A percentile compares a stretch with the other conserved stretches of the same genome.
These are phyloP conservation scores for Manduca sexta DNA, from an alignment of 1,140 invertebrate species.

Conservation along the genomic window DNA sequence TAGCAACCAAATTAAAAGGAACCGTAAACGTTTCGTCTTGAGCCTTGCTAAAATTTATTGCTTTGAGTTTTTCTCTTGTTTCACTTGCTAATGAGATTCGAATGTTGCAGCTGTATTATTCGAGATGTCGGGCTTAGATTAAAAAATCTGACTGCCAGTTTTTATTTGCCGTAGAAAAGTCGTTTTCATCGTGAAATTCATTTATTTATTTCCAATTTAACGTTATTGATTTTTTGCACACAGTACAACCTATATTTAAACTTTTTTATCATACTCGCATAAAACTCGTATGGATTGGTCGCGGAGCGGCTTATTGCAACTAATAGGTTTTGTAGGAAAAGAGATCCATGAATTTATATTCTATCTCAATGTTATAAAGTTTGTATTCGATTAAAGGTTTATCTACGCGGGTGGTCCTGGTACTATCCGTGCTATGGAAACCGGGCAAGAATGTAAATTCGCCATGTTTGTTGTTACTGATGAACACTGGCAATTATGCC, in stretches of 20 bases:
- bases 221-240: conserved; percentile 15
- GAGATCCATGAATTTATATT: conserved; percentile 34
- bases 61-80: conserved; percentile 61
- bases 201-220: conserved; percentile 20
- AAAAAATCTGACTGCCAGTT: conserved; percentile 37
- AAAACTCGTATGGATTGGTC: conserved; percentile 13
- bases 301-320: conserved; percentile 36
- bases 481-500: conserved; percentile 16
- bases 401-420: conserved; percentile 66
- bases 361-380: conserved; percentile 55
- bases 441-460: conserved; percentile 67
- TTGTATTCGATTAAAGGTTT: conserved; percentile 39
- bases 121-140: conserved; percentile 45
- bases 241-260: no score
- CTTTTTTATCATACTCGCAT: no score
- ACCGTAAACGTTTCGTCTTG: conserved; percentile 67
- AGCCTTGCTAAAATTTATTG: conserved; percentile 70
- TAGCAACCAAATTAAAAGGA: conserved; percentile 70
- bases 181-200: conserved; percentile 22
- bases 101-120: conserved; percentile 59
- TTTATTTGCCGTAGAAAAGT: conserved; percentile 20
- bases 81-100: conserved; percentile 66
- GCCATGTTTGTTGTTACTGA: conserved; percentile 33
- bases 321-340: conserved; percentile 21
- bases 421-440: conserved; percentile 46